A percentile compares a stretch with the other conserved stretches of the same genome.
Conservation (phyloP, 2,797 vertebrate species). For the Arctocebus calabarensis region DNA sequence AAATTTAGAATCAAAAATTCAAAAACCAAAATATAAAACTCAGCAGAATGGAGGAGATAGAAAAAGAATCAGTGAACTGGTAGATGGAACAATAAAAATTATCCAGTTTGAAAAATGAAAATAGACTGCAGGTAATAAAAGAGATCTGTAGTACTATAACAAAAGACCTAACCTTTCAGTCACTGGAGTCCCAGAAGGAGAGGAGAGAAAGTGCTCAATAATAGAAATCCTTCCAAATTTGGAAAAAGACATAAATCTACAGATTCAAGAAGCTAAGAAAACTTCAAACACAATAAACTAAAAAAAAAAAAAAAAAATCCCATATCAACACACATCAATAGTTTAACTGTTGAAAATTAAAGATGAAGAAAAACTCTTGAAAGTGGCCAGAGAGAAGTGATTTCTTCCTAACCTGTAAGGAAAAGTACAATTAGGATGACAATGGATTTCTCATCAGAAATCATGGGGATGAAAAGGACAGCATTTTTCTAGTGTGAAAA, state of each 20-base stretch:
- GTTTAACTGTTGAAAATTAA: conserved; percentile 26
- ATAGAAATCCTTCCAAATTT: background rate
- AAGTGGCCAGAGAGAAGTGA: background rate
- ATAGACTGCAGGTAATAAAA: background rate
- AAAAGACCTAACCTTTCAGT: background rate
- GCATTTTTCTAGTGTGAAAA: background rate
- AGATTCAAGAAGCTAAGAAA: background rate
- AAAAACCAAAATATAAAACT: background rate
- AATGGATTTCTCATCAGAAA: background rate
- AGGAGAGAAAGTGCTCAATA: background rate
- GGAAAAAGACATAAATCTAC: background rate
- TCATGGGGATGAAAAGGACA: background rate
- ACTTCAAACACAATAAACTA: background rate
- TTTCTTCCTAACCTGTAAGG: too few species aligned
- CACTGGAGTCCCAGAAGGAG: background rate
- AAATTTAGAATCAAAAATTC: background rate
- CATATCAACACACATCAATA: background rate
- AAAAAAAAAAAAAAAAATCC: conserved; percentile 27
- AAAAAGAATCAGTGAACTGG: background rate
- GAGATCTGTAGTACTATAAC: background rate
- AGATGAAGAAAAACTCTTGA: background rate
- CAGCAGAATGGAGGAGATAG: background rate
- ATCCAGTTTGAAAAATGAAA: background rate
- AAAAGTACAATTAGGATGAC: background rate
- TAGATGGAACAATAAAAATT: background rate